Conservation (phyloP, 1,140 invertebrate species). For the Cecropterus lyciades region DNA sequence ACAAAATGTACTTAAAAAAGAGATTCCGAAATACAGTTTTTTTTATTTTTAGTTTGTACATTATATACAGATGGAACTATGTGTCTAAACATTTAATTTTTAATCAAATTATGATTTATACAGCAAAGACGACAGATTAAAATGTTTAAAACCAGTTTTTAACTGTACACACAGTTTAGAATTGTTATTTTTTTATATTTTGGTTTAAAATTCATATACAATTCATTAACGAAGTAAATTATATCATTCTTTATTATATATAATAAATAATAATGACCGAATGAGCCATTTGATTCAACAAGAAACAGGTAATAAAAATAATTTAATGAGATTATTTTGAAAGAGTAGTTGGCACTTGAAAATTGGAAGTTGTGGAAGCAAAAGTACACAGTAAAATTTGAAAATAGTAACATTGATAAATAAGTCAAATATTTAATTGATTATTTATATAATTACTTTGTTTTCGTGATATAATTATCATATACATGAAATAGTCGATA, state of each 20-base stretch:
- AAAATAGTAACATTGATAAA: conserved; percentile 6
- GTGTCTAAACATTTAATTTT: conserved; percentile 28
- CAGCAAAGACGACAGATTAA: conserved; percentile 20
- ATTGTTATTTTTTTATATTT: conserved; percentile 9
- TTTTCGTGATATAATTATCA: conserved; percentile 3
- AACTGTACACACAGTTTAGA: conserved; percentile 15
- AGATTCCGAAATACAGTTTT: conserved; percentile 49
- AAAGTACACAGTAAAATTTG: conserved; percentile 29
- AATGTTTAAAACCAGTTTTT: conserved; percentile 18
- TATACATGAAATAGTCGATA: conserved; percentile 1
- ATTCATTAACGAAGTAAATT: conserved; percentile 35
- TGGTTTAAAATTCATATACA: conserved; percentile 26
- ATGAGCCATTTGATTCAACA: conserved; percentile 30
- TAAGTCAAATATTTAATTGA: background rate
- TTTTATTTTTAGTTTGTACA: conserved; percentile 67
- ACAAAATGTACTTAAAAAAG: conserved; percentile 66
- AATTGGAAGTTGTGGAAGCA: conserved; percentile 32
- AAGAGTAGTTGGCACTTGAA: conserved; percentile 47
- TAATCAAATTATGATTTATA: conserved; percentile 13
- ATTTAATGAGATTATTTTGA: background rate
- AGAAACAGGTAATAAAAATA: conserved; percentile 18
- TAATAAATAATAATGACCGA: too few relatives aligned
- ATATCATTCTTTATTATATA: conserved; percentile 1
- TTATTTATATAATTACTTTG: too few relatives aligned
- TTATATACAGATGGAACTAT: conserved; percentile 62